phyloP scores from a whole-genome alignment of 2,888 invertebrate species.

The Leptinotarsa tumamoca region DNA sequence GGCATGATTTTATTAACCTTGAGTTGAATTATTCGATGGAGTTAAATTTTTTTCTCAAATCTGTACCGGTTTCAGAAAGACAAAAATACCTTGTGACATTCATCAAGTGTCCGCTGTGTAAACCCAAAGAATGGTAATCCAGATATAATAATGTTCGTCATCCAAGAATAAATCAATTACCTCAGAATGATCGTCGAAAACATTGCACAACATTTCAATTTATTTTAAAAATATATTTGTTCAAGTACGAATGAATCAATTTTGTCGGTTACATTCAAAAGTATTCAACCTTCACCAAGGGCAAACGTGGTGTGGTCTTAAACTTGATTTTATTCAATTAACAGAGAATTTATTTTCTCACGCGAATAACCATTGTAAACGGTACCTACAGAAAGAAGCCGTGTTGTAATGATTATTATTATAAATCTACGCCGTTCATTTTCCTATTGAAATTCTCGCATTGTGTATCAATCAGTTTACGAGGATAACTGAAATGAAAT shows the following conservation, averaged over 20 bases:
- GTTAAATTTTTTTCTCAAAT: background rate
- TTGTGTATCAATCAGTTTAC: background rate
- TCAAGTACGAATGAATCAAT: constrained; percentile 37
- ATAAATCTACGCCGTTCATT: background rate
- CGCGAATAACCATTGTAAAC: constrained; percentile 15
- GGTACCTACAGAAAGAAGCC: constrained; percentile 2
- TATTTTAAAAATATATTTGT: constrained; percentile 29
- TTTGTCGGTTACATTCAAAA: constrained; percentile 32
- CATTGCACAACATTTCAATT: constrained; percentile 28
- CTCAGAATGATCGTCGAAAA: background rate
- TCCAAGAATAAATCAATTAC: constrained; percentile 12
- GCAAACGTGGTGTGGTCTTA: constrained; percentile 37
- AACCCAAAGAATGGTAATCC: constrained; percentile 12
- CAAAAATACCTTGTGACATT: too few species aligned
- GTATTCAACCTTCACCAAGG: constrained; percentile 38
- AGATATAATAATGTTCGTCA: constrained; percentile 6
- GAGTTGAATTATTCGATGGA: background rate
- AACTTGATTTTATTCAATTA: constrained; percentile 41
- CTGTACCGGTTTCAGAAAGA: too few species aligned
- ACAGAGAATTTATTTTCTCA: constrained; percentile 37
- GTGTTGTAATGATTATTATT: constrained; percentile 3
- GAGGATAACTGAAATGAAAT: too few species aligned
- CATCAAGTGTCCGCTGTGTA: background rate
- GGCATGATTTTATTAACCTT: too few species aligned
- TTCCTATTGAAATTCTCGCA: background rate